Evolutionary conservation across 2,888 invertebrate genomes (phyloP).

Genomic region (Epicampocera succincta): DNA sequence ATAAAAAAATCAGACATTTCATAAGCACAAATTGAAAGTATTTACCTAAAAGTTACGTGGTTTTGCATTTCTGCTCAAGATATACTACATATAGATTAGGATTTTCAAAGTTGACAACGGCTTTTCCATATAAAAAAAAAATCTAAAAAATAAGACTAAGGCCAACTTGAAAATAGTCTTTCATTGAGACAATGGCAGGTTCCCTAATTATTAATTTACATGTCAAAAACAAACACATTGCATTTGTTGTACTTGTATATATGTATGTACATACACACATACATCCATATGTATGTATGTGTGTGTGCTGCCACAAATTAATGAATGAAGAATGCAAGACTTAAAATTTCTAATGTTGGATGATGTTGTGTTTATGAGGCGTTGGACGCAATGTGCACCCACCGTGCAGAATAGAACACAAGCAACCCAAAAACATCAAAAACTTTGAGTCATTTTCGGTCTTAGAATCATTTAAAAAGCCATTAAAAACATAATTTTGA

Average conservation of each 20-base stretch:
- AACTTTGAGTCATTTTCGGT: slow-evolving; percentile 46
- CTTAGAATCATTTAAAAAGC: slow-evolving; percentile 45
- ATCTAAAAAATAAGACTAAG: no score
- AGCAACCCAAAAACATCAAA: slow-evolving; percentile 62
- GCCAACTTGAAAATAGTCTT: no score
- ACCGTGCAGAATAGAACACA: slow-evolving; percentile 50
- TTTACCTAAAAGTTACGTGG: no score
- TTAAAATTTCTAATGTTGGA: slow-evolving; percentile 32
- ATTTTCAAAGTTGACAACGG: no score
- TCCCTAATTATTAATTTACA: not conserved
- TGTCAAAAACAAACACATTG: not conserved
- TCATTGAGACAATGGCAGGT: no score
- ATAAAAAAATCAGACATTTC: no score
- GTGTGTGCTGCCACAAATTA: not conserved
- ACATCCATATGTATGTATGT: not conserved
- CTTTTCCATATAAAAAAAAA: no score
- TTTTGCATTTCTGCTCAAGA: no score
- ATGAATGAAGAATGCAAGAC: slow-evolving; percentile 49
- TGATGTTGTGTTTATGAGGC: slow-evolving; percentile 53
- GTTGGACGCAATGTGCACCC: slow-evolving; percentile 65
- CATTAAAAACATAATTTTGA: slow-evolving; percentile 47
- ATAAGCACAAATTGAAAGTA: no score
- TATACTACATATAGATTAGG: no score
- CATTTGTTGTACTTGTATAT: slow-evolving; percentile 13
- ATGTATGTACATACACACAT: not conserved